Percentiles rank a stretch among this genome's conserved stretches.
These are phyloP conservation scores for Orthosia gothica DNA, from an alignment of 2,888 invertebrate genomes.

Conservation along the genomic window DNA sequence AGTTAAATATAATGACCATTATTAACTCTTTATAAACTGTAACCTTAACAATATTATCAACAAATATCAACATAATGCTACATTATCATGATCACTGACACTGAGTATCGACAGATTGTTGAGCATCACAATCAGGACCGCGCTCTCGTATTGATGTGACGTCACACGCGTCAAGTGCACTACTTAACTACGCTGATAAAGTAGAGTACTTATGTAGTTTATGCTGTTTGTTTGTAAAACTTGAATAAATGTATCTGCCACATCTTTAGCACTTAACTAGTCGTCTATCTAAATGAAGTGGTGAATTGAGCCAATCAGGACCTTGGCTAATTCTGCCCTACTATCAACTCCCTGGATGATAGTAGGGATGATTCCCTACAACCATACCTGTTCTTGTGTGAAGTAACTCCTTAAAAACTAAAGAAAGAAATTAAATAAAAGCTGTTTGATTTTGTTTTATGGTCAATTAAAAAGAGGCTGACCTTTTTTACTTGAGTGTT, in stretches of 20 bases:
- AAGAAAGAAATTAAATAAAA: not conserved
- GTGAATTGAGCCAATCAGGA: not conserved
- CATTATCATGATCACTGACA: not conserved
- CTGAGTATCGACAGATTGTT: constrained; percentile 17
- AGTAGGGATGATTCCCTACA: not conserved
- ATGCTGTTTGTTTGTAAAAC: constrained; percentile 6
- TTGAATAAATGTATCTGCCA: not conserved
- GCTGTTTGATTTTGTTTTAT: not conserved
- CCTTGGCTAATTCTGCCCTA: not conserved
- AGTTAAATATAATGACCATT: too few species aligned
- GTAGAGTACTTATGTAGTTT: not conserved
- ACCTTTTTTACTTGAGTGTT: not conserved
- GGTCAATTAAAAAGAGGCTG: not conserved
- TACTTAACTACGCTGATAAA: too few species aligned
- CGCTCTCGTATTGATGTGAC: constrained; percentile 31
- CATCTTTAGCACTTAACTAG: not conserved
- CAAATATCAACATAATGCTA: not conserved
- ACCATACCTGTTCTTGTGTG: not conserved
- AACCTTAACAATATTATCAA: not conserved
- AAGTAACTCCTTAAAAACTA: not conserved
- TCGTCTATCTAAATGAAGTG: not conserved
- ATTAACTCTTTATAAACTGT: too few species aligned
- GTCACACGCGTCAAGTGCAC: constrained; percentile 45
- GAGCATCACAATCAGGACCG: not conserved
- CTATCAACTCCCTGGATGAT: not conserved